Percentiles rank a stretch among this genome's conserved stretches.
Conservation (phyloP, 2,113 vertebrate species). For the Lota lota region DNA sequence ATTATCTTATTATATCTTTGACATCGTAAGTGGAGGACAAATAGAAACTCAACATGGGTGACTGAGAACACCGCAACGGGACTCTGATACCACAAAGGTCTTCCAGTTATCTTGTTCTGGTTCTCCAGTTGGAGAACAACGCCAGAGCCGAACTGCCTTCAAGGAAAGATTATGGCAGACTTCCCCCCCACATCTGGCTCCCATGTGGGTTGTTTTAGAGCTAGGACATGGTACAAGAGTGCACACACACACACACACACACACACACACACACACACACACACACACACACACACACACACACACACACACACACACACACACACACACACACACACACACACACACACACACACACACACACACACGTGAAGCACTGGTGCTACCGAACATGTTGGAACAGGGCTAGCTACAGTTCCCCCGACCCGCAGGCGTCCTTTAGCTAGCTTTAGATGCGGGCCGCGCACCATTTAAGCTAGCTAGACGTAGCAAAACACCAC, state of each 20-base stretch:
- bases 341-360: slow-evolving; percentile 18
- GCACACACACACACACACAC: slow-evolving; percentile 15
- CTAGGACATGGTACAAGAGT: slow-evolving; percentile 3
- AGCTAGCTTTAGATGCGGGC: slow-evolving; percentile 47
- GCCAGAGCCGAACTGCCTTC: slow-evolving; percentile 6
- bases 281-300: slow-evolving; percentile 15
- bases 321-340: slow-evolving; percentile 20
- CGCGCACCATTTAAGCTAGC: slow-evolving; percentile 58
- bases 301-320: background rate
- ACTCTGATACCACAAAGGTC: too few relatives aligned
- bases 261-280: slow-evolving; percentile 20
- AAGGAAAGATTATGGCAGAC: slow-evolving; percentile 30
- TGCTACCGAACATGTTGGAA: slow-evolving; percentile 59
- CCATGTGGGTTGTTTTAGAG: slow-evolving; percentile 44
- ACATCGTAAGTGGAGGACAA: too few relatives aligned
- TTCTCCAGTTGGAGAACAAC: background rate
- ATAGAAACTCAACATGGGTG: too few relatives aligned
- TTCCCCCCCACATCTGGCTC: slow-evolving; percentile 47
- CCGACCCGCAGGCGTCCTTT: slow-evolving; percentile 38
- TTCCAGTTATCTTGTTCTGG: too few relatives aligned
- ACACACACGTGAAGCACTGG: slow-evolving; percentile 24
- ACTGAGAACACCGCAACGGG: too few relatives aligned
- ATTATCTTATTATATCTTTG: too few relatives aligned
- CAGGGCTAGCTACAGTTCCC: slow-evolving; percentile 41
- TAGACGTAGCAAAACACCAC: slow-evolving; percentile 40